Conservation (phyloP, 2,888 invertebrate species). For the Galeopsomyia nigrocyanea region DNA sequence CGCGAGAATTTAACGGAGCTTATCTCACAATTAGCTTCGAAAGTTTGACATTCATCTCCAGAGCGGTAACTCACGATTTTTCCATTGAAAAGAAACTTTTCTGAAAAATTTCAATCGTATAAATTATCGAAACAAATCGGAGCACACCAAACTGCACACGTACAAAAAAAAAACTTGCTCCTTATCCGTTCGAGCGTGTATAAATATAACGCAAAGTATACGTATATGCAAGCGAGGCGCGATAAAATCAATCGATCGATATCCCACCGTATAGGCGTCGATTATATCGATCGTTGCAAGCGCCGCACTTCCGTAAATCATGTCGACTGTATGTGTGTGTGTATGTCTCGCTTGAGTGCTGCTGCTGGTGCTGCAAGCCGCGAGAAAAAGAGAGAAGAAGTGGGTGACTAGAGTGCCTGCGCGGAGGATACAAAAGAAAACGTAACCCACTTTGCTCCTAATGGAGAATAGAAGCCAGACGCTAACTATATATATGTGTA, state of each 20-base stretch:
- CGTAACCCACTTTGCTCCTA: conserved; percentile 54
- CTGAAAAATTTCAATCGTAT: too few species aligned
- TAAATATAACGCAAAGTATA: conserved; percentile 18
- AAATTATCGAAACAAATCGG: too few species aligned
- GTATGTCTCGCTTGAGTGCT: not conserved
- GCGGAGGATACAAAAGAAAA: conserved; percentile 53
- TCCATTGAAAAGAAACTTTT: too few species aligned
- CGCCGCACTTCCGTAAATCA: conserved; percentile 34
- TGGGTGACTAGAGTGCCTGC: conserved; percentile 40
- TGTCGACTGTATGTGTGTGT: not conserved
- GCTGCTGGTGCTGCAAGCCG: not conserved
- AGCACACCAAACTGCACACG: too few species aligned
- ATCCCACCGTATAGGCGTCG: conserved; percentile 4
- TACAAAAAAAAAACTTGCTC: not conserved
- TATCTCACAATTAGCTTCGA: too few species aligned
- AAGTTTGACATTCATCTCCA: too few species aligned
- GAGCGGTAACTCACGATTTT: too few species aligned
- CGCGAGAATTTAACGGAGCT: too few species aligned
- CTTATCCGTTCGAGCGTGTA: conserved; percentile 14
- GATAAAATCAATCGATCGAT: conserved; percentile 44
- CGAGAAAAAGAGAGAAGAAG: conserved; percentile 24
- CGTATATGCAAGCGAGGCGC: too few species aligned
- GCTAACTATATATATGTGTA: not conserved
- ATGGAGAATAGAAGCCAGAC: conserved; percentile 34
- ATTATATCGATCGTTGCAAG: conserved; percentile 33